phyloP scores from a whole-genome alignment of 2,888 invertebrate genomes.

The Cataglyphis altisquamis region DNA sequence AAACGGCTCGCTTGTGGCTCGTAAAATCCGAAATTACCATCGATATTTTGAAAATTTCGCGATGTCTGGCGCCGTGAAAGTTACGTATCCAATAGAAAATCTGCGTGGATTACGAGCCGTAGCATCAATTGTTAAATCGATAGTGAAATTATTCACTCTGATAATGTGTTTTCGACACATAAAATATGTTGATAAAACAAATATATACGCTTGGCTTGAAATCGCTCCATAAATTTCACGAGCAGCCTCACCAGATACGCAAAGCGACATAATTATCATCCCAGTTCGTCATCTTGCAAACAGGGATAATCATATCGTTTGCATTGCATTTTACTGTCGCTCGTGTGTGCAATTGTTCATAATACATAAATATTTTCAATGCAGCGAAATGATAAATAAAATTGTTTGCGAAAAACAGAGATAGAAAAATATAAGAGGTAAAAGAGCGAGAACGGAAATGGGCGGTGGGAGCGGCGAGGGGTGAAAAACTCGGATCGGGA shows the following conservation, averaged over 20 bases:
- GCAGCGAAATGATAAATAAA: slow-evolving; percentile 71
- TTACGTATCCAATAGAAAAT: slow-evolving; percentile 9
- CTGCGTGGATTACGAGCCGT: not conserved
- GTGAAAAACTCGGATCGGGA: slow-evolving; percentile 58
- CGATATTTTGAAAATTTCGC: slow-evolving; percentile 36
- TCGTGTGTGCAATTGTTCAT: slow-evolving; percentile 68
- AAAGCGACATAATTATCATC: slow-evolving; percentile 78
- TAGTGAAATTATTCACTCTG: slow-evolving; percentile 4
- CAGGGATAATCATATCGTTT: slow-evolving; percentile 69
- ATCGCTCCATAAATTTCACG: slow-evolving; percentile 61
- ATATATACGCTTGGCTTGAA: slow-evolving; percentile 33
- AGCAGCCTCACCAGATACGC: slow-evolving; percentile 52
- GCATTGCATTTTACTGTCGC: slow-evolving; percentile 68
- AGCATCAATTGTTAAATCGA: slow-evolving; percentile 1
- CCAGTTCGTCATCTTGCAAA: slow-evolving; percentile 72
- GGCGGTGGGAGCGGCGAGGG: slow-evolving; percentile 6
- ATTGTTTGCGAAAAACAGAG: slow-evolving; percentile 49
- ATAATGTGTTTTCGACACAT: not conserved
- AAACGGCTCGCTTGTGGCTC: slow-evolving; percentile 54
- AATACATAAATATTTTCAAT: slow-evolving; percentile 71
- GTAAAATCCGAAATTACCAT: slow-evolving; percentile 46
- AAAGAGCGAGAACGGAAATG: slow-evolving; percentile 29
- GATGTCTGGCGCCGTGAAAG: slow-evolving; percentile 19
- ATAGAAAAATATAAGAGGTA: slow-evolving; percentile 34
- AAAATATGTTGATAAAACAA: not conserved